A percentile compares a stretch with the other conserved stretches of the same genome.
Conservation (phyloP, 2,797 vertebrate species). For the Paguma larvata region DNA sequence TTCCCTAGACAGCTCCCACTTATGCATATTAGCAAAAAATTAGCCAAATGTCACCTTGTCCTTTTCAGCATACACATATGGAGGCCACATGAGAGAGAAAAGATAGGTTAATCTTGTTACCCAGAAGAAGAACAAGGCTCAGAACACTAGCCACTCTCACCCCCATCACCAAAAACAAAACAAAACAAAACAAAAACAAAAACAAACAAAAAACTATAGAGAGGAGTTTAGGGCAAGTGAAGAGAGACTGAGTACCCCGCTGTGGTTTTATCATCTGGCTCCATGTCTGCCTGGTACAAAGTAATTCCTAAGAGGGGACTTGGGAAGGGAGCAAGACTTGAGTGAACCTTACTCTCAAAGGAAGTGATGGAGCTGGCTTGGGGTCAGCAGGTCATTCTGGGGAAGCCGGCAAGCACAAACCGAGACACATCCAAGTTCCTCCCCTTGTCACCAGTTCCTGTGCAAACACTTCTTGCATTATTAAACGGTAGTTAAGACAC, state of each 20-base stretch:
- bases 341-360: not conserved
- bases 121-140: not conserved
- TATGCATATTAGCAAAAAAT: slow-evolving; percentile 45
- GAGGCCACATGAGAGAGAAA: not conserved
- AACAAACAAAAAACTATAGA: not conserved
- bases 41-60: slow-evolving; percentile 57
- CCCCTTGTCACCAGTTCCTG: not conserved
- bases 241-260: not conserved
- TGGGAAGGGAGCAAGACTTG: not conserved
- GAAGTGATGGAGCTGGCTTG: not conserved
- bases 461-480: not conserved
- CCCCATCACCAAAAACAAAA: not conserved
- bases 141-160: not conserved
- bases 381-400: slow-evolving; percentile 51
- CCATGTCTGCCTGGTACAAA: not conserved
- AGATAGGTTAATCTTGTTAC: slow-evolving; percentile 6
- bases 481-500: not conserved
- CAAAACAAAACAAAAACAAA: not conserved
- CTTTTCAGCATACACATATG: not conserved
- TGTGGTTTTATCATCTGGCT: not conserved
- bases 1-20: slow-evolving; percentile 61
- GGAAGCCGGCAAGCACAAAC: not conserved
- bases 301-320: not conserved
- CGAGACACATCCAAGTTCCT: not conserved
- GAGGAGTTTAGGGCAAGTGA: not conserved